phyloP scores from a whole-genome alignment of 2,797 vertebrate species.

The Muraenolepis orangiensis region DNA sequence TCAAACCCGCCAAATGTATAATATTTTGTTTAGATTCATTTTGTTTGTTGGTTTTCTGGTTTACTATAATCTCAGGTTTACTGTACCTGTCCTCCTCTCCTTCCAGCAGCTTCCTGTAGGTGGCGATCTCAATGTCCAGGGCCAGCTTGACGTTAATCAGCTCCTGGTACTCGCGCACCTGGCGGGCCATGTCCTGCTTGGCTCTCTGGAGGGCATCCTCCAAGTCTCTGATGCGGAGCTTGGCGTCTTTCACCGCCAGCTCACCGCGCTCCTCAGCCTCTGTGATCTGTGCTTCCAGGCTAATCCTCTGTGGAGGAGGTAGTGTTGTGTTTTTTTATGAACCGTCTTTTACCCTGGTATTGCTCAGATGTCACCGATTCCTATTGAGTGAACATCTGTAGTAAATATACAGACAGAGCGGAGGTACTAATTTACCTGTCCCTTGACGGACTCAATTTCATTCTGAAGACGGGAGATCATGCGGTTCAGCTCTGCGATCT shows the following conservation, averaged over 20 bases:
- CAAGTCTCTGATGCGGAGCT: constrained; percentile 78
- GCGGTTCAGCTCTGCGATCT: constrained; percentile 76
- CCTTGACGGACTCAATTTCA: constrained; percentile 76
- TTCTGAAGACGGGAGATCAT: constrained; percentile 76
- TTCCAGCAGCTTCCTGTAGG: constrained; percentile 78
- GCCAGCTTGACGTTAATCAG: constrained; percentile 91
- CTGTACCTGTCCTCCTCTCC: constrained; percentile 75
- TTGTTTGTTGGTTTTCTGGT: neutral
- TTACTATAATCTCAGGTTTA: neutral
- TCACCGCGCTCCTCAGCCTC: constrained; percentile 79
- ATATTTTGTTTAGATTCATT: neutral
- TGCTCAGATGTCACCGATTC: neutral
- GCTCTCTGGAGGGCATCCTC: constrained; percentile 85
- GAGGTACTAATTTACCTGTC: constrained; percentile 64
- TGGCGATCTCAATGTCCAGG: constrained; percentile 91
- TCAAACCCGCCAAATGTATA: neutral
- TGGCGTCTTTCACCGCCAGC: constrained; percentile 76
- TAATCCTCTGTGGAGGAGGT: constrained; percentile 55
- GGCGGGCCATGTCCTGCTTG: constrained; percentile 88
- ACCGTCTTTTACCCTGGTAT: neutral
- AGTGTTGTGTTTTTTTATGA: neutral
- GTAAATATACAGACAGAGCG: neutral
- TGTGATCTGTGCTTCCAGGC: constrained; percentile 69
- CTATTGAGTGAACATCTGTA: too few relatives aligned
- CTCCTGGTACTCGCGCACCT: constrained; percentile 90